Evolutionary conservation across 2,888 invertebrate species (phyloP).

Genomic region (Athripsodes cinereus): DNA sequence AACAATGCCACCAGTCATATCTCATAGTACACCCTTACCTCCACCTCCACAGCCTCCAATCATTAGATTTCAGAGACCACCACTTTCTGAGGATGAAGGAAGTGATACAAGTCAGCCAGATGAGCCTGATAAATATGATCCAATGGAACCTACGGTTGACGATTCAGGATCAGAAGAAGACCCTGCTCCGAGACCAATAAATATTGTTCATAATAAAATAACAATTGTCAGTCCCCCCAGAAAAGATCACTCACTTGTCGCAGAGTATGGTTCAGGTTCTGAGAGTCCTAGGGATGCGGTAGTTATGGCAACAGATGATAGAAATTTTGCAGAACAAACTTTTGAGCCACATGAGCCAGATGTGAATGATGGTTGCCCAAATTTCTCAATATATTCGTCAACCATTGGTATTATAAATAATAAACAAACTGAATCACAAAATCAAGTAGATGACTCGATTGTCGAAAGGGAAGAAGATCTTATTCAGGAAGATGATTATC

Average conservation of each 20-base stretch:
- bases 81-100: slow-evolving; percentile 48
- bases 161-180: slow-evolving; percentile 39
- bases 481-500: slow-evolving; percentile 21
- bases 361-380: slow-evolving; percentile 69
- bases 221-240: slow-evolving; percentile 24
- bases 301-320: slow-evolving; percentile 32
- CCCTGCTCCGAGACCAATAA: slow-evolving; percentile 16
- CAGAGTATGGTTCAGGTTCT: slow-evolving; percentile 17
- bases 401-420: slow-evolving; percentile 66
- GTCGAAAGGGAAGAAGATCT: slow-evolving; percentile 23
- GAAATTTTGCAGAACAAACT: slow-evolving; percentile 31
- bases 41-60: slow-evolving; percentile 35
- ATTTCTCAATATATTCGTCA: slow-evolving; percentile 79
- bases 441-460: slow-evolving; percentile 6
- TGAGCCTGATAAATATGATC: slow-evolving; percentile 53
- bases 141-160: slow-evolving; percentile 48
- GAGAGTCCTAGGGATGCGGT: slow-evolving; percentile 27
- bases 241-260: slow-evolving; percentile 8
- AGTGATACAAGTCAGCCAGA: slow-evolving; percentile 55
- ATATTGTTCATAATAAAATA: slow-evolving; percentile 19
- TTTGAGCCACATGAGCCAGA: slow-evolving; percentile 29
- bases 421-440: slow-evolving; percentile 28
- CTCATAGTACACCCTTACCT: slow-evolving; percentile 30
- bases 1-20: neutral
- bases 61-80: slow-evolving; percentile 36